These are phyloP conservation scores for Drosophila dives DNA, from an alignment of 2,888 invertebrate species.

Conservation along the genomic window DNA sequence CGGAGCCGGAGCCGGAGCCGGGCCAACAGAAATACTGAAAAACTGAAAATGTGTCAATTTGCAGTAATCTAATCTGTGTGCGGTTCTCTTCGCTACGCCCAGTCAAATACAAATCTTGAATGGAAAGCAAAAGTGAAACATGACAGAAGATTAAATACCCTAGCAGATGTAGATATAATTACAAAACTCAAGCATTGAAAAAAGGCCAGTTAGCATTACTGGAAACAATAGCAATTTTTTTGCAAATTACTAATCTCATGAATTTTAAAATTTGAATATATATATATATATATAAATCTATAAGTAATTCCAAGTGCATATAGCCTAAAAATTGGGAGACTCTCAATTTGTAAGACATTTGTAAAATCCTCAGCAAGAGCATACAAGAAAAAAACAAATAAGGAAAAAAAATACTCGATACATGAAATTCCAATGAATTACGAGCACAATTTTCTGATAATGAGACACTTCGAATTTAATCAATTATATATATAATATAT, in stretches of 20 bases:
- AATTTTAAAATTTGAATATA: neutral
- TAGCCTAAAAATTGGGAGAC: neutral
- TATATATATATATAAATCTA: neutral
- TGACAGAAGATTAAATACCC: slow-evolving; percentile 6
- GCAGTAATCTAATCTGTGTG: slow-evolving; percentile 78
- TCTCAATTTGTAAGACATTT: neutral
- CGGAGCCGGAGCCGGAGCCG: neutral
- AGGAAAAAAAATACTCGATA: neutral
- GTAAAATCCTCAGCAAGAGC: neutral
- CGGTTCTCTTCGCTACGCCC: slow-evolving; percentile 50
- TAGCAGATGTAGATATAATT: neutral
- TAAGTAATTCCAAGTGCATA: neutral
- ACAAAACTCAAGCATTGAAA: neutral
- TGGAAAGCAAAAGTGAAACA: slow-evolving; percentile 7
- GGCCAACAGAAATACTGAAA: slow-evolving; percentile 18
- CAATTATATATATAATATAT: slow-evolving; percentile 61
- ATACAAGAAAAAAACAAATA: neutral
- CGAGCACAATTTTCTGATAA: slow-evolving; percentile 42
- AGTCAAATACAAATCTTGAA: slow-evolving; percentile 40
- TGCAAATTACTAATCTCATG: neutral
- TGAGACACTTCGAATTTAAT: slow-evolving; percentile 59
- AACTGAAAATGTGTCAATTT: slow-evolving; percentile 76
- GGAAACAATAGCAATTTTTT: neutral
- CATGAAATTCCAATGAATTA: slow-evolving; percentile 56
- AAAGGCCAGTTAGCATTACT: neutral